Conservation (phyloP, 37 sponge, comb jelly and placozoan genomes). For the Diacarnus erythraeanus region DNA sequence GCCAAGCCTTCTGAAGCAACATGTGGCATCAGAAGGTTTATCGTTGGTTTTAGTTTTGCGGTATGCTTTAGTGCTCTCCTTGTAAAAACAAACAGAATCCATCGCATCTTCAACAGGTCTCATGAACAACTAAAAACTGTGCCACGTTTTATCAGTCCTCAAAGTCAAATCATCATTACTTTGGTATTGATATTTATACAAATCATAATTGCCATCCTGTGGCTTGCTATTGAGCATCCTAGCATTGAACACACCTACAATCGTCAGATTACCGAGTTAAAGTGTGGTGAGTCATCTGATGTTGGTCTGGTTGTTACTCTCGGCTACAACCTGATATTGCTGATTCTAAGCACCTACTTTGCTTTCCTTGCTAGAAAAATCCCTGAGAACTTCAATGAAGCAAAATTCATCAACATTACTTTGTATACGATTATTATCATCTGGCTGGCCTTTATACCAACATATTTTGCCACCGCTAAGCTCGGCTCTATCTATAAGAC, state of each 20-base stretch:
- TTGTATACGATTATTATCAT: conserved; percentile 37
- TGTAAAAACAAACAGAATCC: conserved; percentile 60
- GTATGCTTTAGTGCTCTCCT: conserved; percentile 61
- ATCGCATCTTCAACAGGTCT: conserved; percentile 57
- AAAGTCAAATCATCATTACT: conserved; percentile 57
- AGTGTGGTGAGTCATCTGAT: conserved; percentile 36
- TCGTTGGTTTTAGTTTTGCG: conserved; percentile 47
- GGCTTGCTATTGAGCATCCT: conserved; percentile 31
- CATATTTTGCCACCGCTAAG: conserved; percentile 30
- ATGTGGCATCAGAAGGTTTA: conserved; percentile 47
- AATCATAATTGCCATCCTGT: conserved; percentile 32
- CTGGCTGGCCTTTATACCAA: conserved; percentile 66
- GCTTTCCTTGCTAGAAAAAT: conserved; percentile 57
- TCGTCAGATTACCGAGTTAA: conserved; percentile 8
- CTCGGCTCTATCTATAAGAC: conserved; percentile 28
- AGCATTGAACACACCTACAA: neutral
- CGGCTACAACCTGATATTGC: conserved; percentile 49
- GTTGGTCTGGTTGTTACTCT: conserved; percentile 19
- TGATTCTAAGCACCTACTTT: conserved; percentile 50
- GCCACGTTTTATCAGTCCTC: conserved; percentile 26
- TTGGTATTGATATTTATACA: conserved; percentile 41
- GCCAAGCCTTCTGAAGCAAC: conserved; percentile 36
- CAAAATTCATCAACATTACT: conserved; percentile 56
- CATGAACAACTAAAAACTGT: neutral
- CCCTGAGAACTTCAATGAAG: conserved; percentile 70